Conservation (phyloP, 2,797 vertebrate species). For the Coregonus suidteri region DNA sequence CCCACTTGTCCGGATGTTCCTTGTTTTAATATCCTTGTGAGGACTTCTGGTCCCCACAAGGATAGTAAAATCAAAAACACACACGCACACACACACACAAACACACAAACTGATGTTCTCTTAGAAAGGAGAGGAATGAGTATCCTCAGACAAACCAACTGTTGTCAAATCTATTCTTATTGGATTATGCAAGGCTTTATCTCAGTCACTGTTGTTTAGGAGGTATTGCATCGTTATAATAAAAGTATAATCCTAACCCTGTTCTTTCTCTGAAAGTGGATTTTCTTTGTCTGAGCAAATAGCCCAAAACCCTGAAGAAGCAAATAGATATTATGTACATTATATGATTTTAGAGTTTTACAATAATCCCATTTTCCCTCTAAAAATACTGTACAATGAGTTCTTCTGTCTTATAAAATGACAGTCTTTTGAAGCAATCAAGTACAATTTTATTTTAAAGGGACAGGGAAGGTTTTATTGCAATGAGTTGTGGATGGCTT, state of each 20-base stretch:
- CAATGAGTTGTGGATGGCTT: conserved; percentile 1
- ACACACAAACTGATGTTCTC: no score
- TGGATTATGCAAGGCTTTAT: neutral
- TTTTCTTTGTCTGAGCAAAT: neutral
- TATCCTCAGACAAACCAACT: neutral
- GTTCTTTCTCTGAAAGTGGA: neutral
- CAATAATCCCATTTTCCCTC: neutral
- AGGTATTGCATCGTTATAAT: neutral
- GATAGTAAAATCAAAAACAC: no score
- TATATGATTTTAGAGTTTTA: neutral
- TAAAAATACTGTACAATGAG: no score
- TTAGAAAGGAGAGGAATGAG: no score
- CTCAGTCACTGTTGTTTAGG: neutral
- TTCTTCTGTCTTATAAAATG: no score
- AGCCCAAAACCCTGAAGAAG: neutral
- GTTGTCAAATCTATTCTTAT: neutral
- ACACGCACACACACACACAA: no score
- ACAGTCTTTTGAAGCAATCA: conserved; percentile 29
- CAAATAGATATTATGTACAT: neutral
- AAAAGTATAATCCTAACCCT: neutral
- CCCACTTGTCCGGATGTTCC: no score
- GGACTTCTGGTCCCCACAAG: no score
- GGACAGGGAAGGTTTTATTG: neutral
- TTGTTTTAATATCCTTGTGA: no score
- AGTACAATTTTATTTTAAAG: conserved; percentile 19